Evolutionary conservation across 2,888 invertebrate species (phyloP).

Genomic region (Dioctria rufipes): DNA sequence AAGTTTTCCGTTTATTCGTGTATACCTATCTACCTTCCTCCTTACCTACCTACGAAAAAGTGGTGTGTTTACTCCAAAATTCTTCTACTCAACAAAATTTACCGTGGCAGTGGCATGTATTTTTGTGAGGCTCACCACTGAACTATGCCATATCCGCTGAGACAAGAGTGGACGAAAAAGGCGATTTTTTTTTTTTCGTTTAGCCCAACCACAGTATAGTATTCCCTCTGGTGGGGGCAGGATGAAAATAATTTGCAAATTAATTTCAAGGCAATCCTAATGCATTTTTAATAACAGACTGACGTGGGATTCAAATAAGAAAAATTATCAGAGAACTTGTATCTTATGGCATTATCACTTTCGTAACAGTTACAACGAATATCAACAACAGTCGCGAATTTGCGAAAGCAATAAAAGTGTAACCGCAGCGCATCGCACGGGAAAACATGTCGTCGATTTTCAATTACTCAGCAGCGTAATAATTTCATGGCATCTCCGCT

Average conservation of each 20-base stretch:
- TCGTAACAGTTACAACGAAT: neutral
- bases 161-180: conserved; percentile 30
- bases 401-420: neutral
- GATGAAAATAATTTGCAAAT: conserved; percentile 31
- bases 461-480: neutral
- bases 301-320: neutral
- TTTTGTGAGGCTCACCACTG: neutral
- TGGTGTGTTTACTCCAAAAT: conserved; percentile 23
- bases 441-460: conserved; percentile 9
- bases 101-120: neutral
- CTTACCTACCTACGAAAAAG: conserved; percentile 7
- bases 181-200: too few species aligned
- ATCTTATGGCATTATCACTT: neutral
- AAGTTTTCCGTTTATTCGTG: too few species aligned
- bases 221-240: neutral
- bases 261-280: conserved; percentile 19
- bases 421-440: neutral
- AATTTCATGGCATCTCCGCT: neutral
- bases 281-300: conserved; percentile 7
- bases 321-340: neutral
- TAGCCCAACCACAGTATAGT: neutral
- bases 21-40: too few species aligned
- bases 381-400: neutral
- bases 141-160: conserved; percentile 35
- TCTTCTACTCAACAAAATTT: conserved; percentile 14